Conservation (phyloP, 2,113 vertebrate genomes). For the Sinocyclocheilus anshuiensis region DNA sequence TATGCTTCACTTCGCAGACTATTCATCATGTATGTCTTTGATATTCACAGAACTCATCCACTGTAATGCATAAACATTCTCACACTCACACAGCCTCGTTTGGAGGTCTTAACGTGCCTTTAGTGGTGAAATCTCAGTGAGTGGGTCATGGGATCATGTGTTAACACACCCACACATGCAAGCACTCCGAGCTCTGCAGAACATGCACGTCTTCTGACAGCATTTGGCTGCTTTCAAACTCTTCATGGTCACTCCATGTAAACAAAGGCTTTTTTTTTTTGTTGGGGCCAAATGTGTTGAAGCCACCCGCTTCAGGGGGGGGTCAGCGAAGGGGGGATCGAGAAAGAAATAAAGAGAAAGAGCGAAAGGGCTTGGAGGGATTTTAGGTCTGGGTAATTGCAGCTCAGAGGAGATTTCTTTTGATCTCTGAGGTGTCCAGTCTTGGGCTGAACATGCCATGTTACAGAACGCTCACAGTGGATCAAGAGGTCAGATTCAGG, state of each 20-base stretch:
- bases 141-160: slow-evolving; percentile 72
- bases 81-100: background rate
- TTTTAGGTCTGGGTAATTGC: slow-evolving; percentile 77
- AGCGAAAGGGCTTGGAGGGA: slow-evolving; percentile 34
- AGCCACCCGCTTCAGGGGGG: slow-evolving; percentile 70
- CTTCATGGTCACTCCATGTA: slow-evolving; percentile 69
- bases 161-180: slow-evolving; percentile 75
- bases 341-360: slow-evolving; percentile 53
- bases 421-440: slow-evolving; percentile 80
- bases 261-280: slow-evolving; percentile 78
- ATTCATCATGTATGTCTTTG: slow-evolving; percentile 4
- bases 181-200: slow-evolving; percentile 71
- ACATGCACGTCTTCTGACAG: slow-evolving; percentile 76
- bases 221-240: slow-evolving; percentile 66
- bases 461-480: slow-evolving; percentile 70
- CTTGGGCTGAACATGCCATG: slow-evolving; percentile 74
- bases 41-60: background rate
- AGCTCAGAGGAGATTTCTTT: slow-evolving; percentile 79
- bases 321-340: slow-evolving; percentile 42
- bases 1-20: background rate
- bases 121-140: slow-evolving; percentile 72
- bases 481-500: slow-evolving; percentile 47
- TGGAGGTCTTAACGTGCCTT: slow-evolving; percentile 63
- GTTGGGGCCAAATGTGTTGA: slow-evolving; percentile 73
- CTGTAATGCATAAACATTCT: background rate